Evolutionary conservation across 2,888 invertebrate genomes (phyloP), one percentile per base, ranked within the genome.

Genomic region (Lithophane ornitopus): DNA sequence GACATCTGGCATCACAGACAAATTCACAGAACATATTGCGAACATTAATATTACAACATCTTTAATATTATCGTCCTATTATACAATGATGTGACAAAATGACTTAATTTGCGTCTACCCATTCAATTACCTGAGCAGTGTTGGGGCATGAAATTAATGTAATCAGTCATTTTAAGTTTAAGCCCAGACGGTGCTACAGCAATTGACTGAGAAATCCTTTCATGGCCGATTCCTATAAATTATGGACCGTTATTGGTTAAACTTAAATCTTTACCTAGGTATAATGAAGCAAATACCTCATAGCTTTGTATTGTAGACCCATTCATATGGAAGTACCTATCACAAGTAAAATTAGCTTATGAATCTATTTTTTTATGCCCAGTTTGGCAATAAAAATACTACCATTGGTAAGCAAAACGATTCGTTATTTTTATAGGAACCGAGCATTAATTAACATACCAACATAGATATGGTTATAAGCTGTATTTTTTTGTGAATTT

Each of bases 21-120:
- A 83, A 72, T 81, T 82, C 62, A 67, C 54, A 70, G 61, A 71
- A 86, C 77, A 81, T 77, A 86, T 86, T 72, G 74, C 76, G n/a
- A 28, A 52, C 69, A 82, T 85, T 79, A 70, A 76, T 86, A 79
- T 79, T 77, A 72, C n/a, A 75, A 68, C 83, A 72, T 69, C 70
- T 77, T 70, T 63, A 68, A 54, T 81, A 68, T 67, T 59, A 77
- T 75, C 54, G 73, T 54, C n/a, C 52, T 63, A 73, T 73, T 76
- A 49, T 22, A 74, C 19, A 41, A 22, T 41, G 70, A 71, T 76
- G 79, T 78, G 82, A 78, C 62, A 78, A 82, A 85, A 85, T 82
- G 82, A 52, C 69, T 77, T 85, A 81, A 83, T 83, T 83, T 72
- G 46, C 63, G 70, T 78, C 67, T 63, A 69, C 73, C 73, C 66